Base-by-base conservation (phyloP, 2,797 vertebrate species). In the Podarcis siculus region DNA sequence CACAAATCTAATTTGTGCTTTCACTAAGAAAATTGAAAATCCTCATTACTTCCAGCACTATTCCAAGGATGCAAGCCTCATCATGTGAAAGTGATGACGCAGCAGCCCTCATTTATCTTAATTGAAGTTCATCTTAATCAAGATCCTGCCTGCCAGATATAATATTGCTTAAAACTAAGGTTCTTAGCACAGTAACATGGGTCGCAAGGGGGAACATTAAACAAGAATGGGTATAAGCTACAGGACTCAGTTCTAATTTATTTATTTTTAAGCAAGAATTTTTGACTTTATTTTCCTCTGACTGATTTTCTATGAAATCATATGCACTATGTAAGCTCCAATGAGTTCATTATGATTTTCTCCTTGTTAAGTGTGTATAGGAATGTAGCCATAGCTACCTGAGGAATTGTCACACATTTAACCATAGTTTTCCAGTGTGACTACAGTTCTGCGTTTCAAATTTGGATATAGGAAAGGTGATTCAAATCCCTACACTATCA, bases 51-150 rank as follows among this genome's bases (percentile, higher is more conserved):
- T 93, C 82, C 85, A 93, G 39, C 82, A 88, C 92, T 91, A 92
- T 83, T 82, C 83, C 93, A 82, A 94, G 90, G 81, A 94, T 83
- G 89, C 71, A 90, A 93, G 42, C 25, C 89, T 91, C 81, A 90
- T 92, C 42, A 84, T 78, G 61, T 90, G 73, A 93, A 95, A 92
- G 5, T 91, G 90, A 95, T 93, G 92, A 95, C 77, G 94, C 95
- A 96, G 92, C 89, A 95, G 79, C 21, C 81, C 82, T 93, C 89
- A 94, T 96, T 96, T 96, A 92, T 96, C 96, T 97, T 95, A 96
- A 97, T 95, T 97, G 96, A 95, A 93, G 92, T 92, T 96, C n/a
- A 69, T 94, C 90, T 94, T 96, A 95, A 97, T 96, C 92, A 97
- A 95, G 92, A 93, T 87, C 87, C 82, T 90, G 61, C 82, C 93